Base-by-base conservation (phyloP, 1,140 invertebrate species). In the Drosophila auraria region DNA sequence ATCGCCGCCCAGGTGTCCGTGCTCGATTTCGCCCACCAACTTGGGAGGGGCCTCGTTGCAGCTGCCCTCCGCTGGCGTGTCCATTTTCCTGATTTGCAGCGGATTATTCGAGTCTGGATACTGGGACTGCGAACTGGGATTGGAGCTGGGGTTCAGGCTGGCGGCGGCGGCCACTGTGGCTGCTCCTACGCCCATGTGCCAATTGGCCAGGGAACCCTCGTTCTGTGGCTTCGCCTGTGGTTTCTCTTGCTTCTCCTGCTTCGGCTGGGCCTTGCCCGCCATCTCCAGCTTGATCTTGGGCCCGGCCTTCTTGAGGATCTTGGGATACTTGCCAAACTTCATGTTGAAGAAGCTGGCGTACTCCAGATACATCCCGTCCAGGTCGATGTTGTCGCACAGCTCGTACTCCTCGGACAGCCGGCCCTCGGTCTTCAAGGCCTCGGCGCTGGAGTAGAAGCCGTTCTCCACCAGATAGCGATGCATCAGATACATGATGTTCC, bases 331-430 rank as follows among this genome's bases (percentile, higher is more conserved):
- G 91, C 97, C 96, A 93, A 97, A 98, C 82, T 97, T 96, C 20
- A 97, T 93, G 79, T 95, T 95, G 93, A 97, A 98, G 94, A 97
- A 99, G 57, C 96, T 96, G 76, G 96, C 96, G 93, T 97, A 99
- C 79, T 99, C 97, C 93, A 97, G 95, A 50, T 99, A 93, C 65
- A 99, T 96, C 17, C 96, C 96, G 60, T 97, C 96, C 73, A 99
- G 93, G 91, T 98, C 97, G 61, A 99, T 95, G 80, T 99, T 99
- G 81, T 99, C 98, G 93, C 98, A 99, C 1, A 98, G 94, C 83
- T 95, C 94, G 93, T 96, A 96, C 44, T 96, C 94, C 36, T 95
- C 94, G 1, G 94, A 92, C 25, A 98, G 93, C 20, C 95, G 94
- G 1, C 97, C 96, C 93, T 98, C 97, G 17, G 93, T 93, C 15